Evolutionary conservation across 2,888 invertebrate genomes (phyloP), one percentile per base, ranked within the genome.

Genomic region (Drosophila lutescens): DNA sequence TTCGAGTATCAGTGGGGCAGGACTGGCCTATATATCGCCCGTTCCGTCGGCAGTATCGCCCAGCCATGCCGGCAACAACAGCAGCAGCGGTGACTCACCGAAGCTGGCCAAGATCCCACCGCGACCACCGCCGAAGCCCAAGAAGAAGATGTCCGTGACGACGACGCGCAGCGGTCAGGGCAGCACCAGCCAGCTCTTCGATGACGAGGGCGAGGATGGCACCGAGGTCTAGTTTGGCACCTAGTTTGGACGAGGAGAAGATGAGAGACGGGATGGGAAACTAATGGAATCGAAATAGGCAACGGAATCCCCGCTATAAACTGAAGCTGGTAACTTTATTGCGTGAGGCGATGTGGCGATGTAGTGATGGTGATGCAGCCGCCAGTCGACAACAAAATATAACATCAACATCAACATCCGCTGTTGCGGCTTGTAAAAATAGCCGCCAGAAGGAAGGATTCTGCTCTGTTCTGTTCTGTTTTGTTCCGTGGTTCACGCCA

Each of bases 151-250:
- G 93, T 95, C 95, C 80, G 93, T 94, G 15, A 93, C 94, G 56
- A 93, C 95, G 6, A 94, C 89, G 66, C 91, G 91, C 65, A 88
- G 89, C 68, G 91, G 91, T 46, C 91, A 91, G 58, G 91, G 91
- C 43, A 95, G 92, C 69, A 95, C 94, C 83, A 96, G 96, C 80
- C 96, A 96, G 69, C 92, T 97, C 74, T 97, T 96, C 89, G 97
- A 97, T 91, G 97, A 97, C 91, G 97, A 97, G 92, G 96, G 96
- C 32, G 97, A 97, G 90, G 97, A 97, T 82, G 97, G 97, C 78
- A 97, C 97, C 84, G 97, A 97, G 93, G 97, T 97, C 93, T 96
- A 92, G 89, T 44, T 78, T 65, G 50, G 60, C 78, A 50, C 26
- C 23, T 23, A 23, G 23, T 23, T 23, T 23, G 23, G 23, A 23